phyloP scores from a whole-genome alignment of 2,797 vertebrate genomes.

The Alca torda region DNA sequence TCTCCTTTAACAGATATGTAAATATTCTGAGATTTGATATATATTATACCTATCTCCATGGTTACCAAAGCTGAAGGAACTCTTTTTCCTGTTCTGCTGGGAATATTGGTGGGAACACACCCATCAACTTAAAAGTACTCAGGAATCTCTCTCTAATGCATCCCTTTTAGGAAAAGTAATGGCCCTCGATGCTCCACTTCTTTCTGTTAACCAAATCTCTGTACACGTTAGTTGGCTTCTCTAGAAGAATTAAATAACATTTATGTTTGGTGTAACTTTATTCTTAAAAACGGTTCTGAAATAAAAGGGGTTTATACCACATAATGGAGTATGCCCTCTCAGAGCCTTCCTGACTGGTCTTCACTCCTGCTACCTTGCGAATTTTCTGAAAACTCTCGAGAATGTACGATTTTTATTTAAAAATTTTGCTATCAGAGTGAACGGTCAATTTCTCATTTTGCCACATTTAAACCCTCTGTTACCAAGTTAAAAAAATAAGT shows the following conservation, averaged over 20 bases:
- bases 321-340: background rate
- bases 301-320: background rate
- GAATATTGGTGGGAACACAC: background rate
- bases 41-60: background rate
- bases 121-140: background rate
- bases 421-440: background rate
- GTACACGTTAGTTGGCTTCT: background rate
- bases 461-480: background rate
- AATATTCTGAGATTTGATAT: background rate
- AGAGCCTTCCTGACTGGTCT: background rate
- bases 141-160: background rate
- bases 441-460: background rate
- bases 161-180: background rate
- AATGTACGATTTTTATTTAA: background rate
- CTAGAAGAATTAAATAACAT: background rate
- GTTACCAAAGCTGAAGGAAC: background rate
- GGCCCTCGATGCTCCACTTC: background rate
- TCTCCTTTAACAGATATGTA: background rate
- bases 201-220: background rate
- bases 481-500: background rate
- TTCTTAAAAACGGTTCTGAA: background rate
- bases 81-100: background rate
- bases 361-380: background rate
- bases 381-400: background rate
- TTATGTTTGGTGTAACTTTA: background rate